Evolutionary conservation across 2,888 invertebrate species (phyloP).

Genomic region (Tupiocoris notatus): DNA sequence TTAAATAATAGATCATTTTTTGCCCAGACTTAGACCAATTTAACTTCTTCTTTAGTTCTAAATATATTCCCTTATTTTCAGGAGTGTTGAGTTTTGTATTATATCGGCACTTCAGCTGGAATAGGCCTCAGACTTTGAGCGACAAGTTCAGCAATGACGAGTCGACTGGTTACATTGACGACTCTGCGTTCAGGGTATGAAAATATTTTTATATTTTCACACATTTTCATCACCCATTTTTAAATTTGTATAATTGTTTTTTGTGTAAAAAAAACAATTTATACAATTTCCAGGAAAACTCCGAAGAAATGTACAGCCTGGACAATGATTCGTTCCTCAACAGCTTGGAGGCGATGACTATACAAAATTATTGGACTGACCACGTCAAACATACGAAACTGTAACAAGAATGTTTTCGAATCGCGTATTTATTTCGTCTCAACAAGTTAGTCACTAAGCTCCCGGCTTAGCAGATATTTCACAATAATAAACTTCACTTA

Average conservation of each 20-base stretch:
- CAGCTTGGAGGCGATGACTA: conserved; percentile 89
- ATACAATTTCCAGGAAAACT: conserved; percentile 92
- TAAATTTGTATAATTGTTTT: no score
- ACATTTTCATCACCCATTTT: not conserved
- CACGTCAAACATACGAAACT: conserved; percentile 86
- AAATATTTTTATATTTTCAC: conserved; percentile 53
- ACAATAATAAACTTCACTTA: not conserved
- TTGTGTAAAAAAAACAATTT: no score
- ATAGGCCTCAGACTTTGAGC: conserved; percentile 79
- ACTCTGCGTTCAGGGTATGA: conserved; percentile 75
- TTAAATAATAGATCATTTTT: no score
- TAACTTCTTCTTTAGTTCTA: no score
- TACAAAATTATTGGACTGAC: conserved; percentile 92
- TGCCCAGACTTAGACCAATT: no score
- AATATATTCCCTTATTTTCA: no score
- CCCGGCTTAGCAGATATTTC: not conserved
- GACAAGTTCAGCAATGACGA: conserved; percentile 82
- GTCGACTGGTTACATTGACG: conserved; percentile 82
- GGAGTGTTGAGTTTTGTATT: conserved; percentile 67
- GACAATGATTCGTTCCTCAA: conserved; percentile 93
- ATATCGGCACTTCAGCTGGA: conserved; percentile 70
- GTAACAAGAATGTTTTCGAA: conserved; percentile 54
- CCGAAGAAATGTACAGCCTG: conserved; percentile 90
- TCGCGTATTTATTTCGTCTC: not conserved
- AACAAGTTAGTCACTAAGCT: not conserved